phyloP scores from a whole-genome alignment of 2,113 vertebrate species.

The Galbula dea region DNA sequence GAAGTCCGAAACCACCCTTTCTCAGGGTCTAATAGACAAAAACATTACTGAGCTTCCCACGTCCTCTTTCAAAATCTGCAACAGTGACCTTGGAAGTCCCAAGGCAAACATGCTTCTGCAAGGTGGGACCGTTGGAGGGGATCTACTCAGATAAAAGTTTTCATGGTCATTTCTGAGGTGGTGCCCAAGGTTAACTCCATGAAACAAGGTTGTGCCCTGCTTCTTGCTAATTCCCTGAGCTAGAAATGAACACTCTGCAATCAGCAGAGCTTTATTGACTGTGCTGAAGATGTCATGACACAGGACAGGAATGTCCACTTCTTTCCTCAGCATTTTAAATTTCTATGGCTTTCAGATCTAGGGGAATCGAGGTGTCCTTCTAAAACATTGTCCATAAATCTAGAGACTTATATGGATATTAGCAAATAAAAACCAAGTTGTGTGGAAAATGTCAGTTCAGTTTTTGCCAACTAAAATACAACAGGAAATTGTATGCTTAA shows the following conservation, averaged over 20 bases:
- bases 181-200: not conserved
- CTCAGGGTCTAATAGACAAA: conserved; percentile 2
- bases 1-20: not conserved
- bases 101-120: not conserved
- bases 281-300: not conserved
- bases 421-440: conserved; percentile 30
- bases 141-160: not conserved
- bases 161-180: not conserved
- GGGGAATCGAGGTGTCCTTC: not conserved
- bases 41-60: not conserved
- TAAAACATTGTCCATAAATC: not conserved
- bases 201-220: not conserved
- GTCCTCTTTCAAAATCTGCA: not conserved
- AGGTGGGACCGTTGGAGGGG: not conserved
- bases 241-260: not conserved
- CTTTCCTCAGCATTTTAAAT: not conserved
- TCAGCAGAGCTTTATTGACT: not conserved
- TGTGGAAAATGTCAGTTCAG: conserved; percentile 22
- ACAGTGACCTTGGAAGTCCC: not conserved
- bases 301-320: not conserved
- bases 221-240: not conserved
- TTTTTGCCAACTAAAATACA: conserved; percentile 33
- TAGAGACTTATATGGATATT: not conserved
- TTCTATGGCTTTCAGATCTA: not conserved
- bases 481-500: conserved; percentile 47